Conservation (phyloP, 2,888 invertebrate species). For the Tiphia femorata region DNA sequence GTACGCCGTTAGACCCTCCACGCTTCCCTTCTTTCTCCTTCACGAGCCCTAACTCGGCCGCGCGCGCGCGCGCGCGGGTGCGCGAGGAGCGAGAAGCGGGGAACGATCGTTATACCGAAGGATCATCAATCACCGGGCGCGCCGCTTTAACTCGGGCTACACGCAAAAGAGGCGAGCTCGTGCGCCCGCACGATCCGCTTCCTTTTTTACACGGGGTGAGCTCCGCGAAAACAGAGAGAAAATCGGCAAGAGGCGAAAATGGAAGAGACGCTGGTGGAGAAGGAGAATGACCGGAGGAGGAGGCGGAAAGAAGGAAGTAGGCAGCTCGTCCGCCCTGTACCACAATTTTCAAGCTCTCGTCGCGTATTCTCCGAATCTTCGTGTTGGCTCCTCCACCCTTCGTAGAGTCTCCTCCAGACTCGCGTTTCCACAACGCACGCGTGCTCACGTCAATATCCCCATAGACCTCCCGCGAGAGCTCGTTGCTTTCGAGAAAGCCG, state of each 20-base stretch:
- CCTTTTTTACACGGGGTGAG: slow-evolving; percentile 38
- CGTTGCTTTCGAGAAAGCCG: neutral
- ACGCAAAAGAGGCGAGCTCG: slow-evolving; percentile 45
- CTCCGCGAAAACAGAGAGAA: slow-evolving; percentile 33
- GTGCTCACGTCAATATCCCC: neutral
- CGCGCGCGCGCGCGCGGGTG: slow-evolving; percentile 43
- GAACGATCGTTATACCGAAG: slow-evolving; percentile 56
- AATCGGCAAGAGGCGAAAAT: neutral
- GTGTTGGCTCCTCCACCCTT: neutral
- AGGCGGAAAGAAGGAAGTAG: slow-evolving; percentile 11
- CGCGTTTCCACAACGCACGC: neutral
- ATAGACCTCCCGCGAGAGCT: neutral
- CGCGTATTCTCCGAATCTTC: too few relatives aligned
- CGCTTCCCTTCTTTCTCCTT: slow-evolving; percentile 13
- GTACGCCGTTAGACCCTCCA: slow-evolving; percentile 7
- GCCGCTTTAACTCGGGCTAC: slow-evolving; percentile 51
- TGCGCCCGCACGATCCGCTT: slow-evolving; percentile 36
- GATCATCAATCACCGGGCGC: slow-evolving; percentile 54
- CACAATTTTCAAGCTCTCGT: too few relatives aligned
- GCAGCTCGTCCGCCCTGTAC: too few relatives aligned
- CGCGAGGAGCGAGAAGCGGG: too few relatives aligned
- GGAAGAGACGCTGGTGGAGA: too few relatives aligned
- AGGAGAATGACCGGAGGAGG: slow-evolving; percentile 3
- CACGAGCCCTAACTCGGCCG: slow-evolving; percentile 39
- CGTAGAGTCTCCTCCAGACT: slow-evolving; percentile 1